Evolutionary conservation across 2,797 vertebrate genomes (phyloP), one percentile per base, ranked within the genome.

Genomic region (Lithobates sylvaticus): DNA sequence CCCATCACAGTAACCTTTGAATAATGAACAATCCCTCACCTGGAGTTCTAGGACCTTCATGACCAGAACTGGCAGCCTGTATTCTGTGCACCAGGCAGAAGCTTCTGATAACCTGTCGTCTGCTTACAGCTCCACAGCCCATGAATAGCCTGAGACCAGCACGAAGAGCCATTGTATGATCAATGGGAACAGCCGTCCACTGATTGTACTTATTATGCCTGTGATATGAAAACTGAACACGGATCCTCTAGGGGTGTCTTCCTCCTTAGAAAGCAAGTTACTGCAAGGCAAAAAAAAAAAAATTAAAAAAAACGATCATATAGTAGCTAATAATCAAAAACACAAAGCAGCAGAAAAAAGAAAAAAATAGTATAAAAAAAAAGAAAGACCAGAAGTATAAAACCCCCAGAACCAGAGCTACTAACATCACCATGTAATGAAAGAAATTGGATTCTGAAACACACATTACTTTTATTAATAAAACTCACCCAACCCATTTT

Each of bases 111-210:
- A 58, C 18, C 1, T 75, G 67, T 1, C n/a, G 44, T 78, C 78
- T 76, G 34, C 13, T 16, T 78, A 70, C 16, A n/a, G 72, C 7
- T 12, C 74, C 36, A 15, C 67, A 77, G 36, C 73, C 29, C 34
- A 39, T 50, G 0, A 86, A 26, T 5, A 83, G 23, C 50, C 50
- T 82, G 16, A 83, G 50, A 27, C 67, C 67, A 21, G 67, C 9
- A 13, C 85, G 80, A 7, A 86, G 67, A 65, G 85, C 79, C 85
- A 86, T 86, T 0, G 5, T 32, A 10, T 70, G 8, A 9, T 29
- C 42, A 21, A 16, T 21, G 21, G 32, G 18, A 15, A 6, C 32
- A 5, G 8, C 13, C 29, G 8, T 5, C 69, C 32, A 26, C 32
- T 4, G 18, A 71, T 6, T 18, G 18, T 23, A 26, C 16, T 54